A percentile compares a stretch with the other conserved stretches of the same genome.
These are phyloP conservation scores for Protodeltote pygarga DNA, from an alignment of 2,888 invertebrate species.

Conservation along the genomic window DNA sequence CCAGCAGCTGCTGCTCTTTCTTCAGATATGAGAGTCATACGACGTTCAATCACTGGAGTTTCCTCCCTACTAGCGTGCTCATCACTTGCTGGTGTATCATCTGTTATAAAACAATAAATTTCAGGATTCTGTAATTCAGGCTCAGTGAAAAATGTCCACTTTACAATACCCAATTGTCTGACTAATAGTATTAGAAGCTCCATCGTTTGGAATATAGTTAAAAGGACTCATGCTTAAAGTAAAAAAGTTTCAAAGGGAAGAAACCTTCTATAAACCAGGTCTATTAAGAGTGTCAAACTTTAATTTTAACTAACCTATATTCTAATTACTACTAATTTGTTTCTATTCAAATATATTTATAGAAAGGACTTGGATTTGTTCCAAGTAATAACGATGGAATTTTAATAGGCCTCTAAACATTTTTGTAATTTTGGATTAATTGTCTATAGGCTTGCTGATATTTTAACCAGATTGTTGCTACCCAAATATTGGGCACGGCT, in stretches of 20 bases:
- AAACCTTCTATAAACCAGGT: not conserved
- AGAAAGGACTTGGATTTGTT: constrained; percentile 20
- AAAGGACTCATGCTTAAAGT: constrained; percentile 5
- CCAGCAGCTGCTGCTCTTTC: constrained; percentile 57
- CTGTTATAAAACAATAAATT: constrained; percentile 62
- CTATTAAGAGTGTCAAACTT: not conserved
- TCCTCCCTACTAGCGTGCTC: constrained; percentile 68
- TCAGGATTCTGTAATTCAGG: constrained; percentile 22
- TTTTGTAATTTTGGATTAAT: constrained; percentile 4
- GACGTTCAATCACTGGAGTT: constrained; percentile 71
- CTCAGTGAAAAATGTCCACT: not conserved
- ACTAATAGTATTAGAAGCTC: constrained; percentile 4
- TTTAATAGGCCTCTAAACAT: constrained; percentile 13
- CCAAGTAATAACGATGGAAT: constrained; percentile 31
- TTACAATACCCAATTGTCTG: not conserved
- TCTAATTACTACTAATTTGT: constrained; percentile 20
- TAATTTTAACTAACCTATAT: not conserved
- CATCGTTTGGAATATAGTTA: constrained; percentile 1
- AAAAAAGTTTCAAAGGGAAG: not conserved
- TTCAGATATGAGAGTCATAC: constrained; percentile 78
- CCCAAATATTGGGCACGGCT: not conserved
- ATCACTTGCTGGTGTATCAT: constrained; percentile 67
- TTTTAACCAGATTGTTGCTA: constrained; percentile 10
- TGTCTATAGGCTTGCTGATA: not conserved
- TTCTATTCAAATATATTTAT: constrained; percentile 23